Evolutionary conservation across 2,113 vertebrate genomes (phyloP).

Genomic region (Onychorhynchus coronatus): DNA sequence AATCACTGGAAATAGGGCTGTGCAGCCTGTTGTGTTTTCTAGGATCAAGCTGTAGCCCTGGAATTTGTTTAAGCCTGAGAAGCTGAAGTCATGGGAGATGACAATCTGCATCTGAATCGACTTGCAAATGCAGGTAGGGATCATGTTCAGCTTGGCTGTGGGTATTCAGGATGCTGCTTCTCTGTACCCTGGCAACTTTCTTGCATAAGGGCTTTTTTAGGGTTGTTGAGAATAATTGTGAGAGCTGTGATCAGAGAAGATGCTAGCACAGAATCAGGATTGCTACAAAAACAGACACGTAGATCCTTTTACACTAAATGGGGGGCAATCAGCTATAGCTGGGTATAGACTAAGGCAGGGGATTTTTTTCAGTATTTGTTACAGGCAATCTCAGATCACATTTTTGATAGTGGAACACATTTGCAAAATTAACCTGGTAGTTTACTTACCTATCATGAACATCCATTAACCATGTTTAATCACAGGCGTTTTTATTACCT

Average conservation of each 20-base stretch:
- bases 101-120: neutral
- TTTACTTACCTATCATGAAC: constrained; percentile 22
- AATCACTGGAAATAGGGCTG: neutral
- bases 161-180: neutral
- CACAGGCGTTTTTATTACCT: constrained; percentile 38
- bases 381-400: constrained; percentile 36
- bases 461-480: constrained; percentile 51
- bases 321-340: neutral
- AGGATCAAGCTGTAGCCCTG: neutral
- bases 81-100: neutral
- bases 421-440: neutral
- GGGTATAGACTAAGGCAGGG: neutral
- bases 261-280: constrained; percentile 30
- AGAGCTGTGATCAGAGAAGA: neutral
- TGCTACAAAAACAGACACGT: neutral
- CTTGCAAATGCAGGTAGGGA: neutral
- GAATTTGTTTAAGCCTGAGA: neutral
- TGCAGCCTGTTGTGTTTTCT: neutral
- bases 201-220: neutral
- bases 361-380: constrained; percentile 53
- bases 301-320: neutral
- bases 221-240: neutral
- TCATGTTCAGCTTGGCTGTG: neutral
- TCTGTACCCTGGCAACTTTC: neutral
- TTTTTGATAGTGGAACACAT: neutral